Evolutionary conservation across 2,113 vertebrate genomes (phyloP), one percentile per base, ranked within the genome.

Genomic region (Actenoides hombroni): DNA sequence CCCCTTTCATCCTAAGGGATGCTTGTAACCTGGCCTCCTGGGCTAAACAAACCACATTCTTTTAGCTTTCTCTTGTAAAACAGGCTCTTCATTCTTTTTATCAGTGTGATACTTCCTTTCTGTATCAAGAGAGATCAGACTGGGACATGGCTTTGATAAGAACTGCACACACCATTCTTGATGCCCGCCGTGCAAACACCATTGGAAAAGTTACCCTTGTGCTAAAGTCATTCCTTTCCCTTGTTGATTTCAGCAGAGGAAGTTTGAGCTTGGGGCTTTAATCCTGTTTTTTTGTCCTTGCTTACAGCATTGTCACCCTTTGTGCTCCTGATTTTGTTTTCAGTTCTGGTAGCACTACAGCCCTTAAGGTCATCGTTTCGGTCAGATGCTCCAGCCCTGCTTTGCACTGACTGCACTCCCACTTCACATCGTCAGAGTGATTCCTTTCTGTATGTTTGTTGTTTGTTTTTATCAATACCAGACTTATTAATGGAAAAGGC

Each of bases 151-250:
- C 53, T 86, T 86, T 86, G 75, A 1, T 59, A 88, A 65, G 48
- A 88, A 35, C 26, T 37, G 33, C 28, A 61, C 44, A 56, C 20
- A n/a, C 5, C 2, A 1, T 19, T 92, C 67, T 7, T 56, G 23
- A 64, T 19, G 29, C 76, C 0, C 13, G 33, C 76, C 0, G 0
- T 19, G 60, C 16, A 13, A 88, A 59, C 13, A 48, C 57, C 7
- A 35, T 29, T 76, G 24, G 35, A 76, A 82, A 60, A 79, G 37
- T 63, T 37, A 88, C 8, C 54, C 25, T 76, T n/a, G 29, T 23
- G 14, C 35, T 68, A 60, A 92, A 90, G 59, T 40, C 18, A 57
- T 67, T 81, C 61, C 18, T 44, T 21, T 53, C 31, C 51, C 75
- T 76, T 84, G 44, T 16, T 75, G 49, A 86, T 65, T 70, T 75